Conservation (phyloP, 1,140 invertebrate genomes). For the Tetraneura akinire region DNA sequence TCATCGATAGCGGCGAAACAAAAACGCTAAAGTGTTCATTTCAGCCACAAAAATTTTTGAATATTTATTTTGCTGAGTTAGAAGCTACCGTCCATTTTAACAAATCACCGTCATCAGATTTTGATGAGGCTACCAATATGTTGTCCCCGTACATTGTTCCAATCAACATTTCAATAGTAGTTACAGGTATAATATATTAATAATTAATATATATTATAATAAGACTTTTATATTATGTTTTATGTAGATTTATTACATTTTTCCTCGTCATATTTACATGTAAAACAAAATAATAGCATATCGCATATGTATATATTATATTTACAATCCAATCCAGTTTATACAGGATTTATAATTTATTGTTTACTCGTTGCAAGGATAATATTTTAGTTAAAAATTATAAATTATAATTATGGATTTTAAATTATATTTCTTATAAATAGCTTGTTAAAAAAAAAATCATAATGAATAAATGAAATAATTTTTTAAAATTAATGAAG, state of each 20-base stretch:
- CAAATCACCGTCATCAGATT: neutral
- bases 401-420: too few species aligned
- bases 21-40: neutral
- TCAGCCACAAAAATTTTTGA: neutral
- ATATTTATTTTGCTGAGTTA: conserved; percentile 15
- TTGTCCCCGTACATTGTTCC: neutral
- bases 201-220: neutral
- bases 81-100: neutral
- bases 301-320: too few species aligned
- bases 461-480: too few species aligned
- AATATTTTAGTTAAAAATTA: too few species aligned
- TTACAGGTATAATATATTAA: neutral
- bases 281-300: neutral
- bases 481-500: too few species aligned
- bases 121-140: neutral
- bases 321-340: too few species aligned
- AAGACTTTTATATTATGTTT: neutral
- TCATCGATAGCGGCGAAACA: neutral
- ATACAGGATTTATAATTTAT: too few species aligned
- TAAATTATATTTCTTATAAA: too few species aligned
- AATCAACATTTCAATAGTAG: conserved; percentile 11
- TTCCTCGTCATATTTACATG: neutral
- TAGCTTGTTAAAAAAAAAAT: too few species aligned
- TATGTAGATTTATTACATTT: neutral
- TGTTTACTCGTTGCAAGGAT: too few species aligned